phyloP scores from a whole-genome alignment of 2,888 invertebrate species.

The Notodromas monacha region DNA sequence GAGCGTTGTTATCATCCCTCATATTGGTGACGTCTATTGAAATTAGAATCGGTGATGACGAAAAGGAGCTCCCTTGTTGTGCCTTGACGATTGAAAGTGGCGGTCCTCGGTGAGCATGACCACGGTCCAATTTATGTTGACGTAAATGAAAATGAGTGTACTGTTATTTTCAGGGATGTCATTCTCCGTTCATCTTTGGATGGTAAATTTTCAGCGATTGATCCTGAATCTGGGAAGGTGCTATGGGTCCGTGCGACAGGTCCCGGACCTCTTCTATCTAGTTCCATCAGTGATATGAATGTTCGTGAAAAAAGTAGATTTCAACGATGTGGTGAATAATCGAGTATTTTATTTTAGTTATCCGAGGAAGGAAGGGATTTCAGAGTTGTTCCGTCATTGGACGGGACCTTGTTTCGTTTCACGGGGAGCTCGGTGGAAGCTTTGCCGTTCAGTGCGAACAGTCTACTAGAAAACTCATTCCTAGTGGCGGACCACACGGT shows the following conservation, averaged over 20 bases:
- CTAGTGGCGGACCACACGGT: not conserved
- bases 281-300: not conserved
- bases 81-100: too few species aligned
- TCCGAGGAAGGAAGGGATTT: not conserved
- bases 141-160: not conserved
- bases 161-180: not conserved
- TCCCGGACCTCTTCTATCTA: not conserved
- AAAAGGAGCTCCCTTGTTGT: not conserved
- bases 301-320: too few species aligned
- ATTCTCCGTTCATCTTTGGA: not conserved
- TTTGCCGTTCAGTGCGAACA: not conserved
- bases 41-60: too few species aligned
- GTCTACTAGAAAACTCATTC: not conserved
- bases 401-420: not conserved
- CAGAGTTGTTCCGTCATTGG: not conserved
- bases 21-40: too few species aligned
- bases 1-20: too few species aligned
- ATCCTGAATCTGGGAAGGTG: not conserved
- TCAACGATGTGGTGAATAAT: too few species aligned
- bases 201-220: not conserved
- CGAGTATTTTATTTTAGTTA: not conserved
- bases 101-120: too few species aligned
- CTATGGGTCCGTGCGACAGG: not conserved
- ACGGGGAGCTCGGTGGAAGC: not conserved
- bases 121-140: constrained; percentile 1